Percentiles rank a stretch among this genome's conserved stretches.
Evolutionary conservation across 2,113 vertebrate genomes (phyloP).

Genomic region (Halcyon malimbica): DNA sequence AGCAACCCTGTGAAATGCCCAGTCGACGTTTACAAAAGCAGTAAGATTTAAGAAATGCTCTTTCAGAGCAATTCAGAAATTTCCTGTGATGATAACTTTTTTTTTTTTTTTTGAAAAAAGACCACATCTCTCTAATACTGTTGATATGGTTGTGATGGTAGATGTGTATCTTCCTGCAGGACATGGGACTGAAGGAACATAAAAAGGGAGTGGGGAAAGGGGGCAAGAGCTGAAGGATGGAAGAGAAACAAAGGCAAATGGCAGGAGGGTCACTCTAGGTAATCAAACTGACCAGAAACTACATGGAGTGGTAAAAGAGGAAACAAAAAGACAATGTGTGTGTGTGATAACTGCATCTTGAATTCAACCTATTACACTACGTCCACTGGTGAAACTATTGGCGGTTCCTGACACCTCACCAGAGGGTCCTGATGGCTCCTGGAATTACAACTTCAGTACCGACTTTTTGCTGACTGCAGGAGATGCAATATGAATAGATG

Average conservation of each 20-base stretch:
- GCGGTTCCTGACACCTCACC: neutral
- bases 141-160: neutral
- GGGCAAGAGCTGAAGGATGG: neutral
- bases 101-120: conserved; percentile 24
- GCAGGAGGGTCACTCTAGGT: neutral
- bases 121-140: neutral
- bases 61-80: conserved; percentile 32
- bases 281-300: neutral
- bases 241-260: neutral
- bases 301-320: neutral
- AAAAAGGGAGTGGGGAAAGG: neutral
- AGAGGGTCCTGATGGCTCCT: neutral
- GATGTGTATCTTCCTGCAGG: neutral
- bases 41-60: neutral
- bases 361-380: neutral
- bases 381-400: neutral
- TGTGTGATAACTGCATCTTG: neutral
- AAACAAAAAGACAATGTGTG: neutral
- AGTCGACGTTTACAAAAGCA: neutral
- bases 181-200: neutral
- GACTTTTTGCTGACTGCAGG: neutral
- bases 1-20: neutral
- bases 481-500: neutral
- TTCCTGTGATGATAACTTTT: neutral
- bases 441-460: neutral